These are phyloP conservation scores for Lasioglossum malachurum DNA, from an alignment of 2,888 invertebrate species.

Conservation along the genomic window DNA sequence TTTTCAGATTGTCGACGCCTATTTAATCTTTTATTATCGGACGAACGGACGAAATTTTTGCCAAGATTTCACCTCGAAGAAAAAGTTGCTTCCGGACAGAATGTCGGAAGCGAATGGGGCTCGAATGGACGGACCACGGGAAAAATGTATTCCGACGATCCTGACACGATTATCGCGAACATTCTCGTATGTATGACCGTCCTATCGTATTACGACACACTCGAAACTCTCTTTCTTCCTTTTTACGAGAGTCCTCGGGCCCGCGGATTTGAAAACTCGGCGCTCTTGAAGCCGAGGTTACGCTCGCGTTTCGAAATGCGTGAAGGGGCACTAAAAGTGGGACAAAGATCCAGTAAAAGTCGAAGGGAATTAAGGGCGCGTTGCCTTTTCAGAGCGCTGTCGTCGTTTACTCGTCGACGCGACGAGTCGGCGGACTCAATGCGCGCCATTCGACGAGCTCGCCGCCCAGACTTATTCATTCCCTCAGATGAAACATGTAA, in stretches of 20 bases:
- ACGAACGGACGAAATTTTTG: neutral
- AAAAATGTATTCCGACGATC: conserved; percentile 25
- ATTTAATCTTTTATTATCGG: neutral
- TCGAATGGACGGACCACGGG: neutral
- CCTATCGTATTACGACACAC: conserved; percentile 48
- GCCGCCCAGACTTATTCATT: neutral
- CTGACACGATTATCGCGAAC: conserved; percentile 40
- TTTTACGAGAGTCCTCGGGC: conserved; percentile 36
- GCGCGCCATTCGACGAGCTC: neutral
- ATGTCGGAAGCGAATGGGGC: neutral
- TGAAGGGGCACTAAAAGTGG: conserved; percentile 22
- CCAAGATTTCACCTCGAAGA: neutral
- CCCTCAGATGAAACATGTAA: neutral
- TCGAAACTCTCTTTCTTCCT: conserved; percentile 35
- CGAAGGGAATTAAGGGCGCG: conserved; percentile 34
- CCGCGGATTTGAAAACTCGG: conserved; percentile 33
- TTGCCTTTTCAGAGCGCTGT: conserved; percentile 2
- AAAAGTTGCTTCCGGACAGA: neutral
- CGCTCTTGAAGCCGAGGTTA: conserved; percentile 21
- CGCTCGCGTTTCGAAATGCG: conserved; percentile 34
- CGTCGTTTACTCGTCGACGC: conserved; percentile 20
- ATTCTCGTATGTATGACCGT: conserved; percentile 41
- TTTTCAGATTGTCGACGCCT: neutral
- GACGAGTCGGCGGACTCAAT: neutral
- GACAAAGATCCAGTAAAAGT: conserved; percentile 46